These are phyloP conservation scores for Forbesichthys papilliferus DNA, from an alignment of 2,113 vertebrate species.

Conservation along the genomic window DNA sequence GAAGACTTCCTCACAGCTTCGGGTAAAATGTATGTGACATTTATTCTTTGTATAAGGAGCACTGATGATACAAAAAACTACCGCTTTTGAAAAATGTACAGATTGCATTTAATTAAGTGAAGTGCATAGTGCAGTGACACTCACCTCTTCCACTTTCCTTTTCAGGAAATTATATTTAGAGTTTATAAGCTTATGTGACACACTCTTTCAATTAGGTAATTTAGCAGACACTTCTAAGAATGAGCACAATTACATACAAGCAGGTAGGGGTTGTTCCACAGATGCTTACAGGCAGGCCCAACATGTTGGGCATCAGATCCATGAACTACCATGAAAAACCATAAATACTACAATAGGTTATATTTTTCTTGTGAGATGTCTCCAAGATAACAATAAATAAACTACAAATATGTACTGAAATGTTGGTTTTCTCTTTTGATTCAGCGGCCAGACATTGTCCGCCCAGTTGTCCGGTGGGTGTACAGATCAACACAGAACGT, in stretches of 20 bases:
- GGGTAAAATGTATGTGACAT: slow-evolving; percentile 86
- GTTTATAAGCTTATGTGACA: neutral
- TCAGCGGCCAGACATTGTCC: slow-evolving; percentile 85
- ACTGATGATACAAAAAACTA: neutral
- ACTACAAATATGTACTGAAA: neutral
- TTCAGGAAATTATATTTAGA: neutral
- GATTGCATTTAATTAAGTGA: no score
- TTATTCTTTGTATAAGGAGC: no score
- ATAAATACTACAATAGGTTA: no score
- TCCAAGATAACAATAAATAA: neutral
- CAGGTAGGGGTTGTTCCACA: no score
- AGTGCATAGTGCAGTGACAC: no score
- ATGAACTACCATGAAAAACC: no score
- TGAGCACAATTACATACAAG: no score
- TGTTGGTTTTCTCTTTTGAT: slow-evolving; percentile 27
- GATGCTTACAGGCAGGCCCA: no score
- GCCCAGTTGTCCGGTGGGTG: slow-evolving; percentile 83
- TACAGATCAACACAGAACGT: slow-evolving; percentile 84
- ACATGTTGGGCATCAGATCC: no score
- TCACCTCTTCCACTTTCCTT: neutral
- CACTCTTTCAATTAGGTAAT: neutral
- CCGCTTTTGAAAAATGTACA: no score
- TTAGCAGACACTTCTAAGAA: no score
- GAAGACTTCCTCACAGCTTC: slow-evolving; percentile 88
- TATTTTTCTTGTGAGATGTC: no score